Conservation (phyloP, 2,113 vertebrate genomes). For the Burhinus oedicnemus region DNA sequence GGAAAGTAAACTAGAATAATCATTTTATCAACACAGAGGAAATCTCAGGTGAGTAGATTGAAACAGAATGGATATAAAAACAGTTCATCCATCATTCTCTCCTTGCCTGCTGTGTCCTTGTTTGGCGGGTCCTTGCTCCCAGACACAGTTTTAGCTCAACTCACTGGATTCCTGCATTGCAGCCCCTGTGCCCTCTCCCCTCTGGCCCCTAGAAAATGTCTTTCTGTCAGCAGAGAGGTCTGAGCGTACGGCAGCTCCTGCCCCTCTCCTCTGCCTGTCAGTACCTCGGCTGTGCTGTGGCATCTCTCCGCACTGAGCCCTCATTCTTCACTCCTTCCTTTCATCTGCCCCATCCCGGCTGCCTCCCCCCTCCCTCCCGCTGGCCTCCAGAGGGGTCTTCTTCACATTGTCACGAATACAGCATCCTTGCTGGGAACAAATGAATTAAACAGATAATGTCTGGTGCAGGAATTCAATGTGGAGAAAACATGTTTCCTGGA, state of each 20-base stretch:
- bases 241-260: neutral
- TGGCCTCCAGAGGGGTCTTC: neutral
- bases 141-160: neutral
- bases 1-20: neutral
- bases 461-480: constrained; percentile 15
- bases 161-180: neutral
- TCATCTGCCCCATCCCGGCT: neutral
- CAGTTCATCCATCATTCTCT: neutral
- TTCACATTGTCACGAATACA: neutral
- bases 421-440: constrained; percentile 16
- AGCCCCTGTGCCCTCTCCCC: neutral
- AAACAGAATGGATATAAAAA: neutral
- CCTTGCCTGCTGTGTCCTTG: neutral
- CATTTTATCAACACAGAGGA: neutral
- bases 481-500: constrained; percentile 22
- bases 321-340: neutral
- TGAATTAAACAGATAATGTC: constrained; percentile 18
- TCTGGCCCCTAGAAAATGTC: neutral
- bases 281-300: neutral
- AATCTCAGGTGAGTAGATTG: neutral
- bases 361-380: neutral
- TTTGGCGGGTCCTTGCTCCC: neutral
- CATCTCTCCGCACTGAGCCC: neutral
- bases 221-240: neutral
- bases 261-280: neutral